Conservation (phyloP, 2,888 invertebrate genomes). For the Andrena fulva region DNA sequence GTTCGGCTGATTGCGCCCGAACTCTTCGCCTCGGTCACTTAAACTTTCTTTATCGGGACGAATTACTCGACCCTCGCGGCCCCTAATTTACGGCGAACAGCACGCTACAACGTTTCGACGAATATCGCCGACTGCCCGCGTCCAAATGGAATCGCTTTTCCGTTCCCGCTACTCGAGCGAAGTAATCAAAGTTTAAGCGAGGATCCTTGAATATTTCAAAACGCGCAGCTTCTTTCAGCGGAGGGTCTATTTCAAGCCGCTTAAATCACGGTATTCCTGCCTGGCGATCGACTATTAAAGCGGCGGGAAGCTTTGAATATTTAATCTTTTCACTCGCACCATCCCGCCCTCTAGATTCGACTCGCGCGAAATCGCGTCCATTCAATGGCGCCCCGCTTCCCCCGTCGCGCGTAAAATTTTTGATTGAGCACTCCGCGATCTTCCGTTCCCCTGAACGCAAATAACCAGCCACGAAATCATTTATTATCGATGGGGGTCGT, state of each 20-base stretch:
- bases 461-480: slow-evolving; percentile 32
- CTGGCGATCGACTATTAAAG: slow-evolving; percentile 26
- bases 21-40: slow-evolving; percentile 43
- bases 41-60: slow-evolving; percentile 54
- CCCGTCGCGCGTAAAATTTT: slow-evolving; percentile 47
- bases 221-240: slow-evolving; percentile 4
- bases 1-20: slow-evolving; percentile 43
- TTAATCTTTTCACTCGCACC: slow-evolving; percentile 22
- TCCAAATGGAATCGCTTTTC: slow-evolving; percentile 15
- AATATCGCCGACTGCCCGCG: slow-evolving; percentile 15
- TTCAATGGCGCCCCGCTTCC: slow-evolving; percentile 31
- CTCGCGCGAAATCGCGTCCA: slow-evolving; percentile 23
- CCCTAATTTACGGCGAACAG: slow-evolving; percentile 34
- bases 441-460: slow-evolving; percentile 44
- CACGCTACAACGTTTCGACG: slow-evolving; percentile 36
- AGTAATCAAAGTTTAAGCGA: slow-evolving; percentile 43
- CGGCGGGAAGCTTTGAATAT: slow-evolving; percentile 21
- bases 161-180: slow-evolving; percentile 21
- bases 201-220: slow-evolving; percentile 38
- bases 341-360: background rate
- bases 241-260: slow-evolving; percentile 11
- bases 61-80: slow-evolving; percentile 31
- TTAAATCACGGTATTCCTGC: slow-evolving; percentile 25
- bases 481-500: slow-evolving; percentile 25
- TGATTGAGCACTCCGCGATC: slow-evolving; percentile 45